phyloP scores from a whole-genome alignment of 2,888 invertebrate species.

The Drosophila birchii region DNA sequence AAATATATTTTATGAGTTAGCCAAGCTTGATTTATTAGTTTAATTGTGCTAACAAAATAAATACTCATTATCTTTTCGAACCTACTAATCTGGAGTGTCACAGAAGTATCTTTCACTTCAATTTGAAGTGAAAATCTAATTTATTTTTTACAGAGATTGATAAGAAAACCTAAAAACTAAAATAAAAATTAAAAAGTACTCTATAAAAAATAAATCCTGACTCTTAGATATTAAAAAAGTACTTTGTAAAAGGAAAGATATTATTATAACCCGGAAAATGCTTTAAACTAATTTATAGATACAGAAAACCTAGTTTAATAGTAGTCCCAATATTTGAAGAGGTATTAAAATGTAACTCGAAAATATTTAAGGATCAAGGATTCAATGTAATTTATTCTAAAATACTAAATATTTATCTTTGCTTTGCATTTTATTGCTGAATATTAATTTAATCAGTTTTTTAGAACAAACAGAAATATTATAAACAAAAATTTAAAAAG shows the following conservation, averaged over 20 bases:
- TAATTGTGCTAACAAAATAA: not conserved
- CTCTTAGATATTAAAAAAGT: not conserved
- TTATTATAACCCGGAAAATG: not conserved
- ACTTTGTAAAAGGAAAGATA: not conserved
- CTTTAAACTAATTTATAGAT: not conserved
- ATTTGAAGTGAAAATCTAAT: not conserved
- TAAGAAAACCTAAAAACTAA: slow-evolving; percentile 1
- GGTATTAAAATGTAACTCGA: not conserved
- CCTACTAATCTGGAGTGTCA: not conserved
- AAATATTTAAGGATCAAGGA: not conserved
- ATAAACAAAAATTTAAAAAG: too few relatives aligned
- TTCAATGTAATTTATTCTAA: not conserved
- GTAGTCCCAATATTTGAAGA: not conserved
- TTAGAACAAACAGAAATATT: too few relatives aligned
- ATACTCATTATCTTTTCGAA: not conserved
- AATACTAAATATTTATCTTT: not conserved
- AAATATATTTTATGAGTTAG: not conserved
- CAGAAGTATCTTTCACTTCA: not conserved
- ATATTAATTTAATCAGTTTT: too few relatives aligned
- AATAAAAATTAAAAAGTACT: not conserved
- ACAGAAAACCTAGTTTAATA: not conserved
- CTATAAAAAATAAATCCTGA: not conserved
- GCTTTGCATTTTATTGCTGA: too few relatives aligned
- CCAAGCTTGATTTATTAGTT: not conserved
- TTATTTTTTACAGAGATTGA: slow-evolving; percentile 2